Conservation (phyloP, 2,113 vertebrate genomes). For the Chlorocebus sabaeus region DNA sequence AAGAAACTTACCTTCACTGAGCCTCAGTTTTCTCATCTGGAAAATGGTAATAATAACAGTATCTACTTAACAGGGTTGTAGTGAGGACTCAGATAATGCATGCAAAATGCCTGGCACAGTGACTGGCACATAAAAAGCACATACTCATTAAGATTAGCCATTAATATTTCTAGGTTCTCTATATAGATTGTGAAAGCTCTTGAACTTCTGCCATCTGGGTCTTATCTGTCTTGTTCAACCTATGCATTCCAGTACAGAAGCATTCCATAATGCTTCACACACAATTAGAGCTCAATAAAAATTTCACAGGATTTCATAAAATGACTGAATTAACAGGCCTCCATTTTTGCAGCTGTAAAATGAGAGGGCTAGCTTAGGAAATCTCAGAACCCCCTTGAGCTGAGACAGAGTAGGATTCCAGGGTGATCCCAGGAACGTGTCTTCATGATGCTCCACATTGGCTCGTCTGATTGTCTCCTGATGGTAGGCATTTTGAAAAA, state of each 20-base stretch:
- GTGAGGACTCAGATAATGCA: not conserved
- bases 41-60: not conserved
- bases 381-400: not conserved
- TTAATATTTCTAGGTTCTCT: not conserved
- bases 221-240: not conserved
- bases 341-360: not conserved
- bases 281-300: slow-evolving; percentile 13
- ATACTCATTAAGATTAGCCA: not conserved
- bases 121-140: not conserved
- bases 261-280: not conserved
- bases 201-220: not conserved
- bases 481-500: not conserved
- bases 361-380: not conserved
- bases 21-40: not conserved
- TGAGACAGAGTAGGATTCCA: not conserved
- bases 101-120: not conserved
- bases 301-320: slow-evolving; percentile 3
- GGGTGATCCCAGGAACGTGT: not conserved
- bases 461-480: not conserved
- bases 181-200: not conserved
- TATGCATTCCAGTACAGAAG: not conserved
- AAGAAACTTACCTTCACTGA: not conserved
- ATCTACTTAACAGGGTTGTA: not conserved
- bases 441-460: not conserved
- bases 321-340: not conserved